phyloP scores from a whole-genome alignment of 2,797 vertebrate genomes.

The Eulemur rubriventer region DNA sequence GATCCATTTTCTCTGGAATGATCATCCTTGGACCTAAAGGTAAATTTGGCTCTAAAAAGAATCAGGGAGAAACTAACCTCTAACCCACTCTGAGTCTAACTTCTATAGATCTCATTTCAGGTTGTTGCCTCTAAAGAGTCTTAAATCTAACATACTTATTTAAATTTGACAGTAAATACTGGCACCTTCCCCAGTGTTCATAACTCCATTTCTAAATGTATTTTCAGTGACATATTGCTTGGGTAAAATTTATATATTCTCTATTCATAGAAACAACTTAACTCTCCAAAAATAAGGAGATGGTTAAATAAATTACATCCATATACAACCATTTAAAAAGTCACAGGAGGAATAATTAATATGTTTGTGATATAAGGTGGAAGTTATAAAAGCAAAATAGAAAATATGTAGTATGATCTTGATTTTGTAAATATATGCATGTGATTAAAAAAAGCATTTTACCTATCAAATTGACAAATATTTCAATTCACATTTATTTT shows the following conservation, averaged over 20 bases:
- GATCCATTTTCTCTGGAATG: not conserved
- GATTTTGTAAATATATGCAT: not conserved
- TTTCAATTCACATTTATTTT: constrained; percentile 4
- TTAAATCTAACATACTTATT: constrained; percentile 59
- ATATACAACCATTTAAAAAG: not conserved
- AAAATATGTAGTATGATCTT: not conserved
- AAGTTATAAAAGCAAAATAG: not conserved
- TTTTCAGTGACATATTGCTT: constrained; percentile 50
- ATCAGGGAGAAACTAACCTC: constrained; percentile 5
- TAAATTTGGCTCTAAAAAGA: not conserved
- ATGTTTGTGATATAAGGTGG: not conserved
- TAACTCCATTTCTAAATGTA: constrained; percentile 46
- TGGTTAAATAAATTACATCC: constrained; percentile 30
- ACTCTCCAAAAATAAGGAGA: not conserved
- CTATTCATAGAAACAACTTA: constrained; percentile 35
- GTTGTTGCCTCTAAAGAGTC: constrained; percentile 38
- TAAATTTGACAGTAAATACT: constrained; percentile 65
- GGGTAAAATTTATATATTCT: constrained; percentile 20
- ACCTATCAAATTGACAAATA: not conserved
- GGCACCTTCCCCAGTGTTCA: constrained; percentile 25
- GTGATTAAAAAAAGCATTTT: not conserved
- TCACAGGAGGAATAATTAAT: not conserved
- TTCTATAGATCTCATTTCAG: constrained; percentile 14
- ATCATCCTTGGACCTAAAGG: not conserved
- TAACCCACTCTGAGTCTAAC: not conserved